Evolutionary conservation across 2,113 vertebrate genomes (phyloP).

Genomic region (Glareola pratincola): DNA sequence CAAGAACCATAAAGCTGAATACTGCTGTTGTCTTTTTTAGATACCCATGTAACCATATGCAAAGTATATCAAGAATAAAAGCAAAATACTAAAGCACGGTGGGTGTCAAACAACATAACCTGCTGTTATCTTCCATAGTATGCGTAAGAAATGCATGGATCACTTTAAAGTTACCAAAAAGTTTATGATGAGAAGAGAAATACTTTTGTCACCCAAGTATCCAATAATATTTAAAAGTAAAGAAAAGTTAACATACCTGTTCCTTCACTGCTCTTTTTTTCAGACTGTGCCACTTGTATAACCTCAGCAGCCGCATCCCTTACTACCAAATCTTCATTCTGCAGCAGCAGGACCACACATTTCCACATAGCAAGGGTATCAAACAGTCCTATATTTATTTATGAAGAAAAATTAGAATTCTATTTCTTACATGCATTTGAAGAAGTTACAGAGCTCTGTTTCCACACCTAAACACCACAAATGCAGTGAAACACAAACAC

Average conservation of each 20-base stretch:
- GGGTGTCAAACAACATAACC: not conserved
- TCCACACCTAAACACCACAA: not conserved
- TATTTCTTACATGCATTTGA: not conserved
- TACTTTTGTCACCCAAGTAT: not conserved
- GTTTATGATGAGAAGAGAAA: not conserved
- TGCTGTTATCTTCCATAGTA: not conserved
- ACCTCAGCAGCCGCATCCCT: constrained; percentile 84
- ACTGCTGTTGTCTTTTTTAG: not conserved
- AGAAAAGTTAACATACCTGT: constrained; percentile 67
- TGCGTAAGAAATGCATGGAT: not conserved
- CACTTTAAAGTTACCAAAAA: not conserved
- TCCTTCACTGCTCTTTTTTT: constrained; percentile 53
- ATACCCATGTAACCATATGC: not conserved
- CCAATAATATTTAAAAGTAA: not conserved
- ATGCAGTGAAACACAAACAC: not conserved
- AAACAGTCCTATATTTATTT: constrained; percentile 74
- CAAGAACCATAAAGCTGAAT: not conserved
- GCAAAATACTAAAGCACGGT: not conserved
- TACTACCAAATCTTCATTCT: constrained; percentile 89
- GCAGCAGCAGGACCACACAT: constrained; percentile 84
- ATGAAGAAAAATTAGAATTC: not conserved
- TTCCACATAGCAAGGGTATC: constrained; percentile 86
- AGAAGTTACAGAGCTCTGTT: not conserved
- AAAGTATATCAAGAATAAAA: not conserved
- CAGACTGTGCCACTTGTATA: constrained; percentile 71